Conservation (phyloP, 2,113 vertebrate genomes). For the Phyllostomus discolor region DNA sequence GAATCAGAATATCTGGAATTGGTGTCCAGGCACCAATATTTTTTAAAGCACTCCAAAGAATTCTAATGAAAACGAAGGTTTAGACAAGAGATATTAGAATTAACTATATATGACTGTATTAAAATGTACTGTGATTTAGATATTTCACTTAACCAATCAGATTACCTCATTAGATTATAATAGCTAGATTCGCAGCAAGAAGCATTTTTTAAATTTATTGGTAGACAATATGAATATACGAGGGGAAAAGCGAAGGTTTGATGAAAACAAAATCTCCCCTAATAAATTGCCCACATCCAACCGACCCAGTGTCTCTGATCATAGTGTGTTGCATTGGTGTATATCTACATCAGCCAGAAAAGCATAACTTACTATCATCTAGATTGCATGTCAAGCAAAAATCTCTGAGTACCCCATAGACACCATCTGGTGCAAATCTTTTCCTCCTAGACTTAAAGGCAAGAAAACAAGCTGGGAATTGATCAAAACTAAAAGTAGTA, state of each 20-base stretch:
- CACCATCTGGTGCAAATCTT: constrained; percentile 25
- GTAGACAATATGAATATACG: not conserved
- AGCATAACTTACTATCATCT: not conserved
- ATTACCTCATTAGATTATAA: not conserved
- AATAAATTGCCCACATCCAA: not conserved
- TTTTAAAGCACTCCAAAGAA: not conserved
- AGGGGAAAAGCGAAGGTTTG: not conserved
- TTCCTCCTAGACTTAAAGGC: not conserved
- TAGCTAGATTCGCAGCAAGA: not conserved
- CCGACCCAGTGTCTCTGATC: not conserved
- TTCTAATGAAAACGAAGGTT: not conserved
- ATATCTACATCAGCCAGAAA: not conserved
- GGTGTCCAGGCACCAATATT: not conserved
- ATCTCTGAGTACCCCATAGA: not conserved
- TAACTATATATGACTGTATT: not conserved
- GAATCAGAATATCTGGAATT: not conserved
- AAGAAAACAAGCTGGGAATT: not conserved
- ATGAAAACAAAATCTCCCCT: not conserved
- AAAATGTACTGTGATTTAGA: not conserved
- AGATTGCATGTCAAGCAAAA: not conserved
- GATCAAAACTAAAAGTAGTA: not conserved
- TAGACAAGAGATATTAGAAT: not conserved
- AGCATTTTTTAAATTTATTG: not conserved
- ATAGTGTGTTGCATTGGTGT: not conserved
- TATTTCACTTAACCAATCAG: not conserved